Conservation (phyloP, 2,888 invertebrate genomes). For the Actias luna region DNA sequence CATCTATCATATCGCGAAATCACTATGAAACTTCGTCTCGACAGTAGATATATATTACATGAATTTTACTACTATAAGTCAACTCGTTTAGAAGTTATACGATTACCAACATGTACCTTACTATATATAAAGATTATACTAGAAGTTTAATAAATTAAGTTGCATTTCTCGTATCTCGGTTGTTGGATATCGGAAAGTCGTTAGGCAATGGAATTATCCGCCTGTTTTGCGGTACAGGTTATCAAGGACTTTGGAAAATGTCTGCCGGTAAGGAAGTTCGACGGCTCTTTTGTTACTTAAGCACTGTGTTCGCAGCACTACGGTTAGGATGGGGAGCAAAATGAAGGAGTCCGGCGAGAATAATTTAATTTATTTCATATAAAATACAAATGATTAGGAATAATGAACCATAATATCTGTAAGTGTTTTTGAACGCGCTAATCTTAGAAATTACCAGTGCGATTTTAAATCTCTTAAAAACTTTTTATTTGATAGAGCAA, state of each 20-base stretch:
- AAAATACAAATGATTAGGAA: neutral
- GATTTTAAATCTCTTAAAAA: too few species aligned
- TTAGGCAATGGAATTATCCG: conserved; percentile 32
- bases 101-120: too few species aligned
- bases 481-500: too few species aligned
- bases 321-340: conserved; percentile 28
- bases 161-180: conserved; percentile 12
- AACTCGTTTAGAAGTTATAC: too few species aligned
- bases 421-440: too few species aligned
- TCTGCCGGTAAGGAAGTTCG: conserved; percentile 50
- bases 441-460: too few species aligned
- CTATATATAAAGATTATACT: too few species aligned
- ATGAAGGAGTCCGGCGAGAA: conserved; percentile 18
- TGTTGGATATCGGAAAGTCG: conserved; percentile 31
- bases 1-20: too few species aligned
- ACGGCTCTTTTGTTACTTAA: conserved; percentile 47
- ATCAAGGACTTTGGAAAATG: conserved; percentile 63
- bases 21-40: too few species aligned
- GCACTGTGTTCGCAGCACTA: conserved; percentile 12
- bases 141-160: neutral
- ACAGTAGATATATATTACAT: too few species aligned
- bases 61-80: too few species aligned
- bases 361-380: neutral
- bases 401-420: too few species aligned
- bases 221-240: conserved; percentile 42